Conservation (phyloP, 1,140 invertebrate genomes). For the Tribolium madens region DNA sequence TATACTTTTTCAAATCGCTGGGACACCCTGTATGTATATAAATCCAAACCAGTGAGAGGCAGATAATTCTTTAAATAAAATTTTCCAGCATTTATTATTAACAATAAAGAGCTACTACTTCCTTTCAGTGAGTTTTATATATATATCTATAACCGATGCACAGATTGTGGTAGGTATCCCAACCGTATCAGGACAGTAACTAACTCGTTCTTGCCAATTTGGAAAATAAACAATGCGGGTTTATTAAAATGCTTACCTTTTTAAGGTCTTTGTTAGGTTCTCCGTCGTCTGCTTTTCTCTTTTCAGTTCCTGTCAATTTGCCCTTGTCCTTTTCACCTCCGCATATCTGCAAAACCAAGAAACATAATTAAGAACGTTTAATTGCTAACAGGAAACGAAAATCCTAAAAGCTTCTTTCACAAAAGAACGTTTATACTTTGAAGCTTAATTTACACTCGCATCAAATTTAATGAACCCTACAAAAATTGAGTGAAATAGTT, state of each 20-base stretch:
- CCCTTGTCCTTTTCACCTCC: conserved; percentile 71
- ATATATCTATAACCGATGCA: conserved; percentile 28
- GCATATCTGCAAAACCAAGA: conserved; percentile 66
- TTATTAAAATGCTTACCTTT: conserved; percentile 69
- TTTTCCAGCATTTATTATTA: background rate
- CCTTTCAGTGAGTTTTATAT: background rate
- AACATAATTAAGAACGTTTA: conserved; percentile 43
- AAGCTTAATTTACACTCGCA: conserved; percentile 37
- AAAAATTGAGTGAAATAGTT: conserved; percentile 8
- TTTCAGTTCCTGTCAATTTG: conserved; percentile 74
- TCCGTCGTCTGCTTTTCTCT: conserved; percentile 76
- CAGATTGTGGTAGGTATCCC: background rate
- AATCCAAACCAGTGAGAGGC: too few relatives aligned
- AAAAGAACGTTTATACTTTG: conserved; percentile 37
- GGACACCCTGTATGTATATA: too few relatives aligned
- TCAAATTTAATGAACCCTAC: conserved; percentile 32
- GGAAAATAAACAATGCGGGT: conserved; percentile 36
- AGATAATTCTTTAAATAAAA: too few relatives aligned
- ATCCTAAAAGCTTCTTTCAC: conserved; percentile 25
- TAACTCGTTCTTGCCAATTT: conserved; percentile 1
- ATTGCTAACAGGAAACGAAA: conserved; percentile 41
- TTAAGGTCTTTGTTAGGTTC: conserved; percentile 78
- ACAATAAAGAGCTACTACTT: background rate
- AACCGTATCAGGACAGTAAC: conserved; percentile 9
- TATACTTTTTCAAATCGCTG: too few relatives aligned